Evolutionary conservation across 2,797 vertebrate genomes (phyloP).

Genomic region (Syndactyla subalaris): DNA sequence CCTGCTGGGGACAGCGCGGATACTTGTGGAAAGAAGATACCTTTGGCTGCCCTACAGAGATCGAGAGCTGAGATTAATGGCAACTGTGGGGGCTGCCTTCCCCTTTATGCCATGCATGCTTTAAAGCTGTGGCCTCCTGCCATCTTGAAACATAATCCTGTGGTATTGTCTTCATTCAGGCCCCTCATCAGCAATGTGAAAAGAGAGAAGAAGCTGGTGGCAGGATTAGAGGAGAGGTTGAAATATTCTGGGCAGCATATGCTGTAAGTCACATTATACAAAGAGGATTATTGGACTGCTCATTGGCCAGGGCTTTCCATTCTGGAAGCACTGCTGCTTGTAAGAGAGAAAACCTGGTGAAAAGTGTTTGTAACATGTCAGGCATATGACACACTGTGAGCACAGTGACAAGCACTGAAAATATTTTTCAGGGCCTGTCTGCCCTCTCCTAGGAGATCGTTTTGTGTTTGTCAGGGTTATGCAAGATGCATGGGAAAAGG

Average conservation of each 20-base stretch:
- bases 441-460: neutral
- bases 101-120: slow-evolving; percentile 25
- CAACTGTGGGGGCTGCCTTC: slow-evolving; percentile 48
- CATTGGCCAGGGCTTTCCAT: slow-evolving; percentile 12
- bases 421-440: slow-evolving; percentile 21
- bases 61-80: slow-evolving; percentile 46
- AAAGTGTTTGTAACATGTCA: slow-evolving; percentile 1
- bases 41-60: slow-evolving; percentile 56
- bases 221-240: slow-evolving; percentile 60
- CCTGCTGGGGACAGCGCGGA: neutral
- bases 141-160: slow-evolving; percentile 61
- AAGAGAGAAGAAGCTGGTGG: slow-evolving; percentile 66
- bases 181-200: slow-evolving; percentile 45
- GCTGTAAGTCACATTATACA: slow-evolving; percentile 47
- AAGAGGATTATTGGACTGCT: slow-evolving; percentile 16
- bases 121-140: slow-evolving; percentile 60
- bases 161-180: slow-evolving; percentile 57
- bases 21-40: slow-evolving; percentile 50
- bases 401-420: slow-evolving; percentile 29
- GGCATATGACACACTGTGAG: neutral
- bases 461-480: neutral
- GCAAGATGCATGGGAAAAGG: slow-evolving; percentile 20
- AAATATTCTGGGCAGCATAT: slow-evolving; percentile 65
- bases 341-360: slow-evolving; percentile 34
- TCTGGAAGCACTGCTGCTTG: slow-evolving; percentile 17